Evolutionary conservation across 2,888 invertebrate species (phyloP), one percentile per base, ranked within the genome.

Genomic region (Hartigia nigra): DNA sequence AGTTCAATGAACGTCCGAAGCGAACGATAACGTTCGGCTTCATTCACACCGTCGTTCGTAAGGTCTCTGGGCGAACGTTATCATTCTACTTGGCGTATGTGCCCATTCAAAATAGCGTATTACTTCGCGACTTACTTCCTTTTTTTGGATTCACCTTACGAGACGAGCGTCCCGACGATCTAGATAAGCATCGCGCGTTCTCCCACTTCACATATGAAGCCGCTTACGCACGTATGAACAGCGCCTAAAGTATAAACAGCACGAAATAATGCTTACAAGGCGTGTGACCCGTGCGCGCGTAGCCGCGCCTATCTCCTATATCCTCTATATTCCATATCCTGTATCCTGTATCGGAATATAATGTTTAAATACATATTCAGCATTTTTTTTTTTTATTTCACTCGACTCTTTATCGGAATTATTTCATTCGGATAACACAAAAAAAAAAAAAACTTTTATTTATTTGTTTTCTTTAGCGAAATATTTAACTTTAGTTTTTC

Each of bases 341-440:
- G 82, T 81, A 82, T 84, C 81, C 79, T 82, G 77, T 83, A 82
- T 83, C 83, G 78, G 82, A 82, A 82, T 84, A 84, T 84, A 84
- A 76, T 82, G 81, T 84, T 84, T 81, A 55, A 55, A 5, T 2
- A n/a, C 5, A 55, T 23, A 23, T 23, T 55, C 23, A 55, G 55
- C 55, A 55, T 14, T 55, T 55, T 55, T 55, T 55, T 55, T 55
- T 55, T 9, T 55, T 55, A 23, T 9, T 9, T 23, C 55, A 14
- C 23, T 23, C 1, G 55, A 55, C 14, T 55, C 23, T 55, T 35
- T 9, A 9, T 35, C 35, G 35, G 35, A 35, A 1, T 34, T 34
- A 3, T 35, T 35, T 35, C 9, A 1, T 5, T 9, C 9, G 2
- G 35, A 35, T 9, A 35, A n/a, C n/a, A n/a, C n/a, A n/a, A n/a